Conservation (phyloP, 2,113 vertebrate species). For the Brachypodius melanocephalos region DNA sequence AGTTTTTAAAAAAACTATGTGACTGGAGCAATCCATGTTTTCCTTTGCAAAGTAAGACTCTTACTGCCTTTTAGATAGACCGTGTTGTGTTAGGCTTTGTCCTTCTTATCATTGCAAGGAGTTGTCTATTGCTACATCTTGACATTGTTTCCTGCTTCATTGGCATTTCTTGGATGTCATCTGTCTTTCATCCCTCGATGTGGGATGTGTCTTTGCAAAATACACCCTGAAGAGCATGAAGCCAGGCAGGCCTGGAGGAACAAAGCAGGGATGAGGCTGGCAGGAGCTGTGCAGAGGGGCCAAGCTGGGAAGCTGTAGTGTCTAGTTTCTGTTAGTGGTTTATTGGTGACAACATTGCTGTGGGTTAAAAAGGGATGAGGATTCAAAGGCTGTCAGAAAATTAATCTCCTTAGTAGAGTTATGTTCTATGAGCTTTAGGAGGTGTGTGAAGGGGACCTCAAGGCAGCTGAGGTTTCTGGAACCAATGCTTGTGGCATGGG, state of each 20-base stretch:
- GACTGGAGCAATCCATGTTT: neutral
- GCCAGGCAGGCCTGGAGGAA: neutral
- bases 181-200: neutral
- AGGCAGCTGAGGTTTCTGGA: neutral
- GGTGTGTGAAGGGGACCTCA: fast-evolving
- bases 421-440: neutral
- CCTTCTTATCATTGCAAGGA: neutral
- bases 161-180: neutral
- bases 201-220: neutral
- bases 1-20: neutral
- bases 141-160: neutral
- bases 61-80: neutral
- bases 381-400: neutral
- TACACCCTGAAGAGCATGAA: neutral
- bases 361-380: neutral
- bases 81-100: neutral
- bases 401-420: neutral
- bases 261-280: neutral
- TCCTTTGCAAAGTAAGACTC: neutral
- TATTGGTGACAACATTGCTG: neutral
- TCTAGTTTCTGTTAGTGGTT: neutral
- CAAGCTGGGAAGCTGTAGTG: neutral
- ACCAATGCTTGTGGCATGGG: fast-evolving
- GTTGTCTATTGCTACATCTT: neutral
- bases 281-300: neutral